A percentile compares a stretch with the other conserved stretches of the same genome.
These are phyloP conservation scores for Tribolium madens DNA, from an alignment of 1,140 invertebrate species.

Conservation along the genomic window DNA sequence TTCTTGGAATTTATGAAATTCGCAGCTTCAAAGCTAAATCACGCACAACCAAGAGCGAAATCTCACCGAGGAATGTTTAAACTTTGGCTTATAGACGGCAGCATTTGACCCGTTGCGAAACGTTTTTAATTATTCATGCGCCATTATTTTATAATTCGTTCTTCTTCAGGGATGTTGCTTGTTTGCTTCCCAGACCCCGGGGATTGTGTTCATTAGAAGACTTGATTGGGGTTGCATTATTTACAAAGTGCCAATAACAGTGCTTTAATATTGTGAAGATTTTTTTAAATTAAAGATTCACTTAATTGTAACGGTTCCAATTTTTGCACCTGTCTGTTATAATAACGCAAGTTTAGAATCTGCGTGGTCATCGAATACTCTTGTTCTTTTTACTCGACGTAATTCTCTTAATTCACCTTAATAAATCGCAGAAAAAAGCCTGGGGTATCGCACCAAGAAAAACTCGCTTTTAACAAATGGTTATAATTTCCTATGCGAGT, in stretches of 20 bases:
- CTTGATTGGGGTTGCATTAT: conserved; percentile 42
- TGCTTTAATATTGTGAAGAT: not conserved
- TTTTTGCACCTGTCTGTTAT: conserved; percentile 41
- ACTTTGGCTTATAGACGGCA: conserved; percentile 40
- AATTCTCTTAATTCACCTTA: conserved; percentile 20
- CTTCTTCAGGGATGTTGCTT: conserved; percentile 24
- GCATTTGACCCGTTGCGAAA: conserved; percentile 34
- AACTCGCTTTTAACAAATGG: conserved; percentile 43
- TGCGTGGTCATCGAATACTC: conserved; percentile 17
- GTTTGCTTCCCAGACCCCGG: conserved; percentile 12
- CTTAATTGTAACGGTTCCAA: conserved; percentile 40
- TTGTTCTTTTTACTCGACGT: conserved; percentile 7
- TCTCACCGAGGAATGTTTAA: conserved; percentile 43
- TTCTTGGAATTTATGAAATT: conserved; percentile 48
- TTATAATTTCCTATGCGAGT: conserved; percentile 46
- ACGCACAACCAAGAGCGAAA: conserved; percentile 42
- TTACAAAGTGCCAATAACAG: conserved; percentile 30
- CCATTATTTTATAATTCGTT: conserved; percentile 47
- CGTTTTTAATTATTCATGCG: conserved; percentile 46
- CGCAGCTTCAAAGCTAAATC: conserved; percentile 46
- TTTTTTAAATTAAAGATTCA: not conserved
- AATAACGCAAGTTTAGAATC: conserved; percentile 22
- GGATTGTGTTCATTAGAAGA: conserved; percentile 36
- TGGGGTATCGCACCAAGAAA: conserved; percentile 23
- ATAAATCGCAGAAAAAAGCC: conserved; percentile 10